Evolutionary conservation across 2,797 vertebrate species (phyloP), one percentile per base, ranked within the genome.

Genomic region (Anabas testudineus): DNA sequence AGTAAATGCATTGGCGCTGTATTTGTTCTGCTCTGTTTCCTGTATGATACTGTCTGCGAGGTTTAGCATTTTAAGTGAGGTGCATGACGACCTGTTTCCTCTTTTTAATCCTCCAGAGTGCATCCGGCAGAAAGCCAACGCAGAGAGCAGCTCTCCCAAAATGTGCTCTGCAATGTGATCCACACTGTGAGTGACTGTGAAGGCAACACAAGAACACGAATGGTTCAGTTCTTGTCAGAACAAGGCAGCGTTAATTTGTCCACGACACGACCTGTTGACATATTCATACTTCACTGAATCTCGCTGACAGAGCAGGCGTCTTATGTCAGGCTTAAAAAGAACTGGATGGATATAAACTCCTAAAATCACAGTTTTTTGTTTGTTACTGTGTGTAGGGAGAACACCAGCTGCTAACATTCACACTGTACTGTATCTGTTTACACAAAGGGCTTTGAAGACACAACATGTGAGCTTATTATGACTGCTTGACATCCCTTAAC

Each of bases 41-140:
- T 19, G 4, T 19, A 45, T 21, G 42, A 43, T 4, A 9, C 6
- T 43, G 41, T 52, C 19, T 47, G 34, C 53, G 28, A 18, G 21
- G 2, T 18, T 7, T 16, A 19, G 30, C 1, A 3, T 34, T 16
- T 10, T 45, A 36, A 22, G 10, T 41, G 24, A 42, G 24, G 36
- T 46, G 16, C 15, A 2, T 79, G 39, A 80, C 24, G 5, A 47
- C 2, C 36, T n/a, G 28, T 47, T 56, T 67, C 18, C 12, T 84
- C 83, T 12, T 69, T 22, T 73, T 10, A 60, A 80, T 63, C 76
- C n/a, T 75, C 53, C 93, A 98, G 97, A 98, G 86, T 95, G 87
- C 45, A 93, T 96, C 84, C 90, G 96, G 58, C 96, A 94, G 86
- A 95, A 96, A 83, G 95, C 94, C 1, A 96, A 96, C 0, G 92